These are phyloP conservation scores for Piaya cayana DNA, from an alignment of 2,113 vertebrate species.

Conservation along the genomic window DNA sequence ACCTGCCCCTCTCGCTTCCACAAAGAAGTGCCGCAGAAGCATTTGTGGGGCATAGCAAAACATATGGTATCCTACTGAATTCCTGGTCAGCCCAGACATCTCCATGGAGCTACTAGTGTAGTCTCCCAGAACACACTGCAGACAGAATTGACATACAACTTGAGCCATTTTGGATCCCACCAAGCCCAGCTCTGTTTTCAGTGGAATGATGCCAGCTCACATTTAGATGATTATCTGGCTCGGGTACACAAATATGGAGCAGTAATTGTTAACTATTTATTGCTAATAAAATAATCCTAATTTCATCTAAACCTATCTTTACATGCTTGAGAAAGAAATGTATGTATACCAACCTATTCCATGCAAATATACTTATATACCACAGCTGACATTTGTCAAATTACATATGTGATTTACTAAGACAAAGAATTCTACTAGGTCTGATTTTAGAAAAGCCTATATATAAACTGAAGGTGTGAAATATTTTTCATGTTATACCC, in stretches of 20 bases:
- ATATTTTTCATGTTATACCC: background rate
- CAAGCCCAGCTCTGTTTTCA: conserved; percentile 13
- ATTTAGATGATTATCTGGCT: conserved; percentile 13
- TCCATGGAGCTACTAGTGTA: background rate
- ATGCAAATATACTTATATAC: background rate
- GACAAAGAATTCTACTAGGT: background rate
- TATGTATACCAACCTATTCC: background rate
- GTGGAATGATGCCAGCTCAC: background rate
- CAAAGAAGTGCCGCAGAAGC: background rate
- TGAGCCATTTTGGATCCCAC: background rate
- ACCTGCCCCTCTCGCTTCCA: conserved; percentile 19
- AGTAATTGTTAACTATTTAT: background rate
- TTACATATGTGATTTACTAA: background rate
- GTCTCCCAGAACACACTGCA: background rate
- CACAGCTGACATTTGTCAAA: no score
- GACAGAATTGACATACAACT: background rate
- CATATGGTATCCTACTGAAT: background rate
- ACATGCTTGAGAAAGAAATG: background rate
- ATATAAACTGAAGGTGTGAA: background rate
- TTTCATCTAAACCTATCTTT: conserved; percentile 3
- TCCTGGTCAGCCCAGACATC: background rate
- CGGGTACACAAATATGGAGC: background rate
- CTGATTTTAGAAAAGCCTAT: background rate
- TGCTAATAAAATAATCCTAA: background rate
- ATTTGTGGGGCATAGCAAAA: background rate